Evolutionary conservation across 1,140 invertebrate genomes (phyloP).

Genomic region (Apis dorsata): DNA sequence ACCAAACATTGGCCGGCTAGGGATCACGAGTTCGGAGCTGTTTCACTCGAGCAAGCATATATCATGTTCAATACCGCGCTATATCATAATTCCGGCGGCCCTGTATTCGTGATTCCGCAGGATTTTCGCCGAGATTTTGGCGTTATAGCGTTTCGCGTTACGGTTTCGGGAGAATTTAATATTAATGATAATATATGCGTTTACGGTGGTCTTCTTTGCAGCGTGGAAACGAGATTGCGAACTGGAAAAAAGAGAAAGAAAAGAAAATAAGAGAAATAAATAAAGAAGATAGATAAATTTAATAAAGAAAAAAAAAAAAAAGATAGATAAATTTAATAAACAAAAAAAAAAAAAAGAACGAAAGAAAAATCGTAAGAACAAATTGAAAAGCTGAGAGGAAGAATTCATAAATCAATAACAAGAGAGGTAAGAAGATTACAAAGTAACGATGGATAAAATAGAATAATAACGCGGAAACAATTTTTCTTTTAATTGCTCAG

Average conservation of each 20-base stretch:
- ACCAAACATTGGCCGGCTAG: slow-evolving; percentile 35
- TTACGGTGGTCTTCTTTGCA: not conserved
- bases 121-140: slow-evolving; percentile 38
- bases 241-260: too few relatives aligned
- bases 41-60: slow-evolving; percentile 21
- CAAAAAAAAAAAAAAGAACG: not conserved
- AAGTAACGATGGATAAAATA: too few relatives aligned
- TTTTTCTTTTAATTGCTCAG: too few relatives aligned
- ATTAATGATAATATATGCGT: not conserved
- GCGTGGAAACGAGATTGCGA: not conserved
- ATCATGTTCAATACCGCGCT: slow-evolving; percentile 60
- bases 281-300: not conserved
- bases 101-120: slow-evolving; percentile 10
- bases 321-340: too few relatives aligned
- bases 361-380: not conserved
- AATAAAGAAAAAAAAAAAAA: too few relatives aligned
- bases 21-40: slow-evolving; percentile 26
- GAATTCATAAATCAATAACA: too few relatives aligned
- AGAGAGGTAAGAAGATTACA: too few relatives aligned
- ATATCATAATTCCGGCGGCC: slow-evolving; percentile 50
- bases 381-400: not conserved
- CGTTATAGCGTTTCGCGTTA: slow-evolving; percentile 16
- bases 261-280: not conserved
- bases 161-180: not conserved
- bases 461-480: too few relatives aligned